A percentile compares a stretch with the other conserved stretches of the same genome.
Evolutionary conservation across 2,113 vertebrate genomes (phyloP).

Genomic region (Galeopterus variegatus): DNA sequence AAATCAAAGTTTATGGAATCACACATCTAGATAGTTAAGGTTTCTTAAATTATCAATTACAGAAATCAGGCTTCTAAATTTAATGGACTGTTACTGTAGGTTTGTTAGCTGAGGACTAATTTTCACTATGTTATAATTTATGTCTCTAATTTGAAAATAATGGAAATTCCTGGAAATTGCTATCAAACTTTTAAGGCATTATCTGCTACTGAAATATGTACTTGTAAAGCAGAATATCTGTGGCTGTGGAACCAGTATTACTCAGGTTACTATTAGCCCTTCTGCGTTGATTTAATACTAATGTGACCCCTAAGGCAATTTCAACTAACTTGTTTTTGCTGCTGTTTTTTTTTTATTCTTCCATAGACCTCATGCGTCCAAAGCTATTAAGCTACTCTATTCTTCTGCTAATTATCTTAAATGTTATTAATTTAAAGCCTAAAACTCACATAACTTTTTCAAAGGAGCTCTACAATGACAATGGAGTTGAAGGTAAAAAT

Average conservation of each 20-base stretch:
- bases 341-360: background rate
- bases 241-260: background rate
- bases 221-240: background rate
- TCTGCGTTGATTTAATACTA: slow-evolving; percentile 62
- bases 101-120: slow-evolving; percentile 70
- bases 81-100: slow-evolving; percentile 73
- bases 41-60: slow-evolving; percentile 67
- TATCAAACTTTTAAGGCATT: slow-evolving; percentile 65
- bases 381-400: slow-evolving; percentile 67
- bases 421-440: slow-evolving; percentile 76
- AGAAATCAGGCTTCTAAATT: slow-evolving; percentile 54
- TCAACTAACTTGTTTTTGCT: slow-evolving; percentile 23
- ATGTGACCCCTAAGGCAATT: slow-evolving; percentile 70
- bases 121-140: slow-evolving; percentile 68
- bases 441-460: slow-evolving; percentile 74
- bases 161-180: slow-evolving; percentile 71
- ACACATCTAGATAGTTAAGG: slow-evolving; percentile 25
- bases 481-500: slow-evolving; percentile 62
- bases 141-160: slow-evolving; percentile 77
- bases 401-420: slow-evolving; percentile 78
- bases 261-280: slow-evolving; percentile 43
- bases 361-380: slow-evolving; percentile 54
- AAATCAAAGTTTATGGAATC: slow-evolving; percentile 21
- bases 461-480: slow-evolving; percentile 63
- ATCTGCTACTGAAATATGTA: slow-evolving; percentile 53